A percentile compares a stretch with the other conserved stretches of the same genome.
These are phyloP conservation scores for Eucera pruinosa DNA, from an alignment of 2,888 invertebrate genomes.

Conservation along the genomic window DNA sequence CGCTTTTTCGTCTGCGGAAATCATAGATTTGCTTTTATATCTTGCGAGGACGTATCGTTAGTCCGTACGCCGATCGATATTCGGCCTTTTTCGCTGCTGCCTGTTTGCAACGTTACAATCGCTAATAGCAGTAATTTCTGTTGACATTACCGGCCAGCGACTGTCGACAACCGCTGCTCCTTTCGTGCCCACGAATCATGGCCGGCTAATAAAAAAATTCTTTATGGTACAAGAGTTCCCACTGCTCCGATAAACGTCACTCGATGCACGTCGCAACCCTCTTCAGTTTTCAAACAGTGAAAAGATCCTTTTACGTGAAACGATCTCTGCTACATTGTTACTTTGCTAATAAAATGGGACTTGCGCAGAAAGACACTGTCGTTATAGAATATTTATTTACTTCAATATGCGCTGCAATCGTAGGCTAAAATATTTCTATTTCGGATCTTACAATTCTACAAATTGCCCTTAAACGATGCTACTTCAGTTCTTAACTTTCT, in stretches of 20 bases:
- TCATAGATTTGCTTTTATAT: constrained; percentile 67
- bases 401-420: too few relatives aligned
- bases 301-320: neutral
- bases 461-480: too few relatives aligned
- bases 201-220: constrained; percentile 59
- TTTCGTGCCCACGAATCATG: constrained; percentile 61
- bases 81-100: constrained; percentile 60
- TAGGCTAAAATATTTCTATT: too few relatives aligned
- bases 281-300: too few relatives aligned
- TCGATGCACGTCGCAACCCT: constrained; percentile 24
- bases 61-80: constrained; percentile 60
- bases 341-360: too few relatives aligned
- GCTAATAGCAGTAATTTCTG: constrained; percentile 71
- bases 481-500: too few relatives aligned
- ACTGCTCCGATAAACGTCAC: constrained; percentile 49
- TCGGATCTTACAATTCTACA: too few relatives aligned
- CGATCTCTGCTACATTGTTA: neutral
- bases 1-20: constrained; percentile 58
- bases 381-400: too few relatives aligned
- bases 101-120: constrained; percentile 69
- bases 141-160: constrained; percentile 56
- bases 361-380: too few relatives aligned
- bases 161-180: constrained; percentile 59
- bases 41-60: constrained; percentile 61
- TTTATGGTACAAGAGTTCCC: constrained; percentile 64